Base-by-base conservation (phyloP, 2,888 invertebrate genomes). In the Tineola bisselliella region DNA sequence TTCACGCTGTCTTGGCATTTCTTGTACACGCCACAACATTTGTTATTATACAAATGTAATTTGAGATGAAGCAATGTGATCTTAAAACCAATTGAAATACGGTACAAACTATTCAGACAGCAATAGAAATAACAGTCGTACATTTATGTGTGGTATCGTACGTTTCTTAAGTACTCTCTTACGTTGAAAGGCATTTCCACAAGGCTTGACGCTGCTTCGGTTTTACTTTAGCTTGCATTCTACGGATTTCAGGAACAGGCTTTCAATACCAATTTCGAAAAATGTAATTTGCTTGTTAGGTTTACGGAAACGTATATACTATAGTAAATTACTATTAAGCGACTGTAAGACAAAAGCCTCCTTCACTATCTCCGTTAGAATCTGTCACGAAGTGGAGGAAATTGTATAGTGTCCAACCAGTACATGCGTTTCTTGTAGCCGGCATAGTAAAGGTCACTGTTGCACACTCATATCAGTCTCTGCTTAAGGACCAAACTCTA, bases 111-210 rank as follows among this genome's bases (percentile, higher is more conserved):
- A 18, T 1, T 1, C 3, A 25, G 18, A 25, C 13, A 3, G 8
- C 13, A 54, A 17, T 19, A 25, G 54, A 18, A 54, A 54, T 54
- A 54, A 54, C 19, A 25, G 19, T 8, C 54, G 19, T 19, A 25
- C 54, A 54, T 54, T 13, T 48, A 38, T 38, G 48, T 38, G 48
- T 48, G 48, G 19, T 10, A 5, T 5, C 18, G 19, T 25, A 54
- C 19, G 54, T 54, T 54, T 25, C 54, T 25, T 54, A 54, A 54
- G 54, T 54, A 25, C 25, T 19, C 54, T 54, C 17, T 6, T 17
- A 48, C 54, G 54, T 54, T 54, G 54, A 25, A 54, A 54, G 25
- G 54, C 54, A 25, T 54, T 25, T 54, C 54, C 6, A 48, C 48
- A 15, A 48, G 48, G 48, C 48, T 48, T 48, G 15, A 38, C 10